Base-by-base conservation (phyloP, 2,113 vertebrate genomes). In the Stegastes partitus region DNA sequence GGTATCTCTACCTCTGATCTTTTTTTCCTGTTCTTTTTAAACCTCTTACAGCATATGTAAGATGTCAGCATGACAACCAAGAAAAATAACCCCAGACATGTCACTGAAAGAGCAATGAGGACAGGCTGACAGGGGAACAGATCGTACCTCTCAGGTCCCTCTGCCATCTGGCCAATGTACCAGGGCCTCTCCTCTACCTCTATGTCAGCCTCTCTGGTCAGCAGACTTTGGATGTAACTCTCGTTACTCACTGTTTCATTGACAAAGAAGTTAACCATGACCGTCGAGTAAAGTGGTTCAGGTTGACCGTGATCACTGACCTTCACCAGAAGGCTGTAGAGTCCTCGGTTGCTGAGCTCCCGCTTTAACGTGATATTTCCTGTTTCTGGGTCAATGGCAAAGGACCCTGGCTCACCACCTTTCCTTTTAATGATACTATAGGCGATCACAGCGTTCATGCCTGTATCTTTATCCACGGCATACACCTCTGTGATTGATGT, bases 391-490 rank as follows among this genome's bases (percentile, higher is more conserved):
- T 99, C 96, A 54, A 99, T 99, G 61, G 95, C 95, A 77, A 99
- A 99, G 0, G 97, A 98, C n/a, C 97, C 96, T 0, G 96, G 96
- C 42, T 97, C 95, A 0, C 96, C 97, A 0, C 98, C 98, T 92
- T 96, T 96, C 88, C 97, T 95, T 58, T 97, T 97, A 89, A 99
- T 96, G 86, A 99, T 99, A 87, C 97, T 99, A 70, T 99, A 99
- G 26, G 96, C 97, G 50, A 99, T 99, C 39, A 99, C 98, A 12
- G 98, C 98, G 19, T 99, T 99, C 98, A 99, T 99, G 53, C 98
- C 98, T 0, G 98, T 98, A 86, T 99, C 98, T 86, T 96, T 98
- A 89, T 99, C 98, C 5, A 99, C 97, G 25, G 98, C 98, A 49
- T 99, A 99, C 7, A 99, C 98, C 68, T 99, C 98, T 11, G 98